Conservation (phyloP, 2,113 vertebrate species). For the Tretioscincus oriximinensis region DNA sequence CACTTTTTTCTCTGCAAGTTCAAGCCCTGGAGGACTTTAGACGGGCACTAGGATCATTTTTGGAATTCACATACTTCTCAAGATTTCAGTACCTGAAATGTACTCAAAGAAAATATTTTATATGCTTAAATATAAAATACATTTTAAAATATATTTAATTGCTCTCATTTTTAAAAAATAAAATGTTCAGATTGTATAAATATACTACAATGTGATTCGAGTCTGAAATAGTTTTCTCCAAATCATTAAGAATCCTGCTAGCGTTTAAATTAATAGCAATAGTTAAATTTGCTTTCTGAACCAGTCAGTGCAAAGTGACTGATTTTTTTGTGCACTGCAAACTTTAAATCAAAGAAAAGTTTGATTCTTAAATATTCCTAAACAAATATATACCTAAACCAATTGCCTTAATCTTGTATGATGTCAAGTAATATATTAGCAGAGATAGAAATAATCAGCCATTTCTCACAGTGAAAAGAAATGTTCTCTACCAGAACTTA, state of each 20-base stretch:
- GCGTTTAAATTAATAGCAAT: neutral
- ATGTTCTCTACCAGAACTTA: no score
- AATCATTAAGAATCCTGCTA: neutral
- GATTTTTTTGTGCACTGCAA: slow-evolving; percentile 10
- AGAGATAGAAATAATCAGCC: no score
- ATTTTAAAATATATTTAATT: neutral
- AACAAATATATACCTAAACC: no score
- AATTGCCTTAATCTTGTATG: no score
- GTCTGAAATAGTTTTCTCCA: neutral
- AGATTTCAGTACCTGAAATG: neutral
- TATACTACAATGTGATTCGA: neutral
- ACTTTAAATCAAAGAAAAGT: slow-evolving; percentile 13
- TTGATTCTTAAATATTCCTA: neutral
- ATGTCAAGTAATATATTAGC: no score
- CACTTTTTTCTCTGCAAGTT: no score
- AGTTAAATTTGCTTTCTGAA: neutral
- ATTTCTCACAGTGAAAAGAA: no score
- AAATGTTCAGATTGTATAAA: neutral
- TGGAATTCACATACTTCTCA: no score
- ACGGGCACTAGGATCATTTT: no score
- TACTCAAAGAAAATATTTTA: no score
- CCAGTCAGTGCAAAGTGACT: neutral
- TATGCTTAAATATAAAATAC: neutral
- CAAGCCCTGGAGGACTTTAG: no score
- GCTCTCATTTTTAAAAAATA: neutral